Base-by-base conservation (phyloP, 2,888 invertebrate species). In the Tetranychus truncatus region DNA sequence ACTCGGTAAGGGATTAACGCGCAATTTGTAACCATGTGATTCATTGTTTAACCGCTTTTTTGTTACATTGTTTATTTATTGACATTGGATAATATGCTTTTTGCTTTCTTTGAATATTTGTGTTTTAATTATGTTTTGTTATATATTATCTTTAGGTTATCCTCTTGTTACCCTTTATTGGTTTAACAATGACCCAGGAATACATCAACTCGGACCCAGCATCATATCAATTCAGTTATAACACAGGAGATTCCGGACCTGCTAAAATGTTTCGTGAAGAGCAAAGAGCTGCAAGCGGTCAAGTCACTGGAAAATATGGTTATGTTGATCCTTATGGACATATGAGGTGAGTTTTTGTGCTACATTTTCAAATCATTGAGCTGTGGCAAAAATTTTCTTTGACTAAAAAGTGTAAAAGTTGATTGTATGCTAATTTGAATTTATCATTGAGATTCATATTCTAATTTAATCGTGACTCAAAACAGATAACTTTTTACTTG, bases 291-390 rank as follows among this genome's bases (percentile, higher is more conserved):
- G 21, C 69, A 6, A 24, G 7, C 20, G 69, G 69, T 21, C 69
- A 69, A 69, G 69, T 69, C 5, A 69, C n/a, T 21, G 69, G 69
- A 69, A 69, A 69, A 21, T 69, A 20, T 18, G 69, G 69, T 24
- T 69, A 69, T 8, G 69, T 69, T 6, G 69, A 69, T 69, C 69
- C 67, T 21, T 67, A 67, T 67, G 67, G 67, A 67, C n/a, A 21
- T 9, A 67, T 67, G 67, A 67, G 67, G 67, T 67, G 8, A 21
- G 21, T 67, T 67, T 18, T 67, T 67, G 34, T 34, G 34, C 3
- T 34, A 34, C n/a, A 21, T 6, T 67, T 67, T 18, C 67, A 67
- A 20, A 24, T 24, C 34, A 34, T 34, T 34, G 34, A 34, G 34
- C 34, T 34, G 34, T 34, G 3, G 34, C 34, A 0, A 34, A 34